phyloP scores from a whole-genome alignment of 2,888 invertebrate species.

The Itoplectis maculator region DNA sequence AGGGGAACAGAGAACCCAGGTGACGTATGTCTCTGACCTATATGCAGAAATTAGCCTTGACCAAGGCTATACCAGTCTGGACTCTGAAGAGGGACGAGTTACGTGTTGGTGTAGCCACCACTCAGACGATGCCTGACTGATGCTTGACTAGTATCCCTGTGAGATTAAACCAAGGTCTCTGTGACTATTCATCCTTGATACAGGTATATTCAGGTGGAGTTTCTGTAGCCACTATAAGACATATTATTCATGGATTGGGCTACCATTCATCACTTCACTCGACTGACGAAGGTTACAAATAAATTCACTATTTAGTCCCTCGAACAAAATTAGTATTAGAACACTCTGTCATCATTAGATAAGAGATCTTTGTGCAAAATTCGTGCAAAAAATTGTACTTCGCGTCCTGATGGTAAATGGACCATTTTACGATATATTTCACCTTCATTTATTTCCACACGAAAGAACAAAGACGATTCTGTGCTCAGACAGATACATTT shows the following conservation, averaged over 20 bases:
- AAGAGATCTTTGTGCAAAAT: too few species aligned
- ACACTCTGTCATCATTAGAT: too few species aligned
- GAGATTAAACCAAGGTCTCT: neutral
- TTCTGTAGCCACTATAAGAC: neutral
- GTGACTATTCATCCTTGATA: neutral
- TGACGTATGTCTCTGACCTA: slow-evolving; percentile 47
- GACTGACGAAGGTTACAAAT: too few species aligned
- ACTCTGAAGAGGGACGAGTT: neutral
- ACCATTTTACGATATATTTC: too few species aligned
- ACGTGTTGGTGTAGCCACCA: neutral
- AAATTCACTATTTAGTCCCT: too few species aligned
- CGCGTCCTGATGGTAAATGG: too few species aligned
- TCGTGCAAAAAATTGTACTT: too few species aligned
- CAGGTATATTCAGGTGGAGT: neutral
- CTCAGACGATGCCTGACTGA: neutral
- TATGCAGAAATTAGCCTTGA: slow-evolving; percentile 58
- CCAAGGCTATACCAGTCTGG: slow-evolving; percentile 27
- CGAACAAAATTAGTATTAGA: too few species aligned
- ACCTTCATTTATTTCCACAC: too few species aligned
- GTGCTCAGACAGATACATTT: neutral
- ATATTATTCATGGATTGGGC: neutral
- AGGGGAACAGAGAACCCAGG: neutral
- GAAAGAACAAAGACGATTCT: neutral
- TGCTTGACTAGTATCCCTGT: slow-evolving; percentile 1
- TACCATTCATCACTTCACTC: neutral